Percentiles rank a stretch among this genome's conserved stretches.
These are phyloP conservation scores for Julus scandinavius DNA, from an alignment of 2,888 invertebrate genomes.

Conservation along the genomic window DNA sequence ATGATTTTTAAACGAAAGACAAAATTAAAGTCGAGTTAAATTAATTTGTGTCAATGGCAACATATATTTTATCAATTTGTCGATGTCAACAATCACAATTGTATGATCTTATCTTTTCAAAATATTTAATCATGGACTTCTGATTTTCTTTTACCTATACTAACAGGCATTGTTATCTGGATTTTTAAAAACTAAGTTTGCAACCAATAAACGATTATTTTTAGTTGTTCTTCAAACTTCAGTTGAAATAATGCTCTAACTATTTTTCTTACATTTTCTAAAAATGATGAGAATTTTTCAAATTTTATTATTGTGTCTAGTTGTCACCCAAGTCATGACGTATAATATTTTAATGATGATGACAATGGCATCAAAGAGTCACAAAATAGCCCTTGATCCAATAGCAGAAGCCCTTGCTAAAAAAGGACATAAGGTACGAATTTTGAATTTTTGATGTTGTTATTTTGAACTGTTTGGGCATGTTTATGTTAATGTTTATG, in stretches of 20 bases:
- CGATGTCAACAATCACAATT: too few relatives aligned
- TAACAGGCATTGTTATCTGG: background rate
- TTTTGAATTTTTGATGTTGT: background rate
- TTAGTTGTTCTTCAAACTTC: too few relatives aligned
- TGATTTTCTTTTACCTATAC: background rate
- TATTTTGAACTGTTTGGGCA: too few relatives aligned
- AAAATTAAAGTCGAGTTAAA: background rate
- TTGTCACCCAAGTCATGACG: background rate
- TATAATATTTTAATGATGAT: slow-evolving; percentile 48
- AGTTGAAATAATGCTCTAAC: too few relatives aligned
- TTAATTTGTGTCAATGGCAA: background rate
- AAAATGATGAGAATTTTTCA: background rate
- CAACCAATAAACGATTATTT: background rate
- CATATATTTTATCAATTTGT: background rate
- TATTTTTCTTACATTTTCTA: background rate
- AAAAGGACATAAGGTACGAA: slow-evolving; percentile 31
- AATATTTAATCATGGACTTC: background rate
- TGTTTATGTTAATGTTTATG: too few relatives aligned
- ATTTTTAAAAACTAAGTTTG: background rate
- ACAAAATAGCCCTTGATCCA: slow-evolving; percentile 51
- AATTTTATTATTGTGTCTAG: background rate
- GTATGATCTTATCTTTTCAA: background rate
- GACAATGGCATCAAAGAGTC: slow-evolving; percentile 46
- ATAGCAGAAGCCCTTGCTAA: background rate
- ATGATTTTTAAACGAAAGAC: background rate